A percentile compares a stretch with the other conserved stretches of the same genome.
Evolutionary conservation across 2,113 vertebrate genomes (phyloP).

Genomic region (Excalfactoria chinensis): DNA sequence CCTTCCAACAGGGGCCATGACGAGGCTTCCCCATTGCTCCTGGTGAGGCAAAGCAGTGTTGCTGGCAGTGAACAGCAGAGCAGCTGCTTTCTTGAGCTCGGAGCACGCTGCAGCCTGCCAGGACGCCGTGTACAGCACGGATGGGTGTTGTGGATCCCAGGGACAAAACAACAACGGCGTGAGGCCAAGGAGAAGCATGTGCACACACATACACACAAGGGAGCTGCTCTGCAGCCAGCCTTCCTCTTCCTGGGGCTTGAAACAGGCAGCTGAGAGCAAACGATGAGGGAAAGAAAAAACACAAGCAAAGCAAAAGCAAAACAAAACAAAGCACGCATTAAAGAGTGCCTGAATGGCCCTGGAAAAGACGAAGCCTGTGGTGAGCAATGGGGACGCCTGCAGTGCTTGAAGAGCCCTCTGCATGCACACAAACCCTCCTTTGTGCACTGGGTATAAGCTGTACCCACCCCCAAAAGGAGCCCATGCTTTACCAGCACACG

Average conservation of each 20-base stretch:
- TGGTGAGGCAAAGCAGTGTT: not conserved
- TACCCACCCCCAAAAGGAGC: not conserved
- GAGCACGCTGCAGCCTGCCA: not conserved
- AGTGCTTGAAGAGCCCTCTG: not conserved
- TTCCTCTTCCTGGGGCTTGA: not conserved
- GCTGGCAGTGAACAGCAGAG: not conserved
- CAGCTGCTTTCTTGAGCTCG: not conserved
- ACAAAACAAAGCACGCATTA: not conserved
- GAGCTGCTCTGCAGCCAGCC: rapidly evolving
- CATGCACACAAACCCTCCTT: not conserved
- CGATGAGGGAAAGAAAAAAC: rapidly evolving
- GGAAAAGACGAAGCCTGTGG: not conserved
- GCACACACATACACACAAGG: rapidly evolving
- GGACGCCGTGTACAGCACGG: not conserved
- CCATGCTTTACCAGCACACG: not conserved
- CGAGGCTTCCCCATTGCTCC: not conserved
- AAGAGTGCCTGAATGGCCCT: not conserved
- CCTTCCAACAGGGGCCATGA: too few species aligned
- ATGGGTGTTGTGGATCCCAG: not conserved
- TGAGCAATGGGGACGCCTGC: not conserved
- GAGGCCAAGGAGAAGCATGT: too few species aligned
- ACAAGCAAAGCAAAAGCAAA: not conserved
- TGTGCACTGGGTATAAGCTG: not conserved
- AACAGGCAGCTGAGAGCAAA: rapidly evolving
- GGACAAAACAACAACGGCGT: not conserved